These are phyloP conservation scores for Aethes cnicana DNA, from an alignment of 2,888 invertebrate genomes.

Conservation along the genomic window DNA sequence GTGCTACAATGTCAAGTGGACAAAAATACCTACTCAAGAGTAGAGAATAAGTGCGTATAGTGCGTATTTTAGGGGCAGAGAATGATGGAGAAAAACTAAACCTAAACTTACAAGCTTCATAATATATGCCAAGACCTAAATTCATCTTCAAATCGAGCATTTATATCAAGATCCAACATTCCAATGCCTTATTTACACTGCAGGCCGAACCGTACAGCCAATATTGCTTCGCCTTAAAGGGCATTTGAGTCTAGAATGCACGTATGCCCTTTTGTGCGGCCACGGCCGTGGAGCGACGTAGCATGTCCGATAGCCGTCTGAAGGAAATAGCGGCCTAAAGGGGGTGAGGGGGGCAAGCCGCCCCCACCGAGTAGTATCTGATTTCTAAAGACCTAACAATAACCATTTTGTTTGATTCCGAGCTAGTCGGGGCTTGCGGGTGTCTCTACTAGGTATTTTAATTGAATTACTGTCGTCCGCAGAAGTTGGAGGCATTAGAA, in stretches of 20 bases:
- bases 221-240: background rate
- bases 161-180: conserved; percentile 1
- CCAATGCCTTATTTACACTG: conserved; percentile 19
- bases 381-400: conserved; percentile 31
- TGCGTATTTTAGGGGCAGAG: too few species aligned
- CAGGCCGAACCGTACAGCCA: conserved; percentile 2
- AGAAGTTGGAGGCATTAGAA: background rate
- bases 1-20: too few species aligned
- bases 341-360: conserved; percentile 22
- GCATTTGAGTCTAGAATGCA: background rate
- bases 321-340: conserved; percentile 57
- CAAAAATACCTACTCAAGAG: too few species aligned
- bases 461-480: conserved; percentile 19
- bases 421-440: conserved; percentile 15
- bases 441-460: conserved; percentile 19
- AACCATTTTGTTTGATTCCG: conserved; percentile 30
- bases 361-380: conserved; percentile 23
- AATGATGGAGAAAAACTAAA: too few species aligned
- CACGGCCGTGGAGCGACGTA: conserved; percentile 28
- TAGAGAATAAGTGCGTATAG: too few species aligned
- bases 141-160: conserved; percentile 2
- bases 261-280: conserved; percentile 12
- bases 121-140: too few species aligned
- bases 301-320: conserved; percentile 51
- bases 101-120: too few species aligned